Evolutionary conservation across 2,888 invertebrate genomes (phyloP), one percentile per base, ranked within the genome.

Genomic region (Noctua janthe): DNA sequence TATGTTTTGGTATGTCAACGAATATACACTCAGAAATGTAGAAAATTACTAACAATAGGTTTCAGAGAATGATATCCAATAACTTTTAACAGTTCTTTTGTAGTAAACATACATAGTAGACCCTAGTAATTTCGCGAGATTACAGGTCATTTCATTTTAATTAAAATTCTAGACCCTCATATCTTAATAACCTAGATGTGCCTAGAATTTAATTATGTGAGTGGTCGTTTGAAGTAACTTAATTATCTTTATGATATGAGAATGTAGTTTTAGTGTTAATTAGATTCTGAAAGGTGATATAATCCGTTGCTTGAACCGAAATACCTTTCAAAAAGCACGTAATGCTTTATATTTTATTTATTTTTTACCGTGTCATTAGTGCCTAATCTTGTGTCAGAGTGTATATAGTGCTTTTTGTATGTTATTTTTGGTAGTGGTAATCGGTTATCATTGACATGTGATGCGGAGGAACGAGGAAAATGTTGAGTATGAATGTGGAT

Each of bases 141-240:
- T 62, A 67, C 85, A 39, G 15, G 29, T 29, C 62, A 39, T 75
- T 69, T 74, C 13, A 71, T 74, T 85, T 76, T 84, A 84, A 85
- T 84, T 81, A 81, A 85, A 71, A 64, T 67, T 59, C 71, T 77
- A 76, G 62, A 72, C 67, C 81, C 62, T 71, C 73, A 67, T 76
- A 81, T 71, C 64, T 76, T 54, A 59, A 76, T 39, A 43, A 47
- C 43, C 64, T 73, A 70, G 39, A 76, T 71, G 67, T 73, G 47
- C 35, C 56, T 64, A 85, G 62, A 71, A 67, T 74, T 56, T 71
- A 71, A 80, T 80, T 51, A 84, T 43, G 8, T 62, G 17, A 54
- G 29, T 76, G 39, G 59, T 15, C 29, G 56, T 59, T 75, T 35
- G 0, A 15, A 59, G 10, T 23, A n/a, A 59, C 29, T 54, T 62